Conservation (phyloP, 2,888 invertebrate species). For the Escarpia spicata region DNA sequence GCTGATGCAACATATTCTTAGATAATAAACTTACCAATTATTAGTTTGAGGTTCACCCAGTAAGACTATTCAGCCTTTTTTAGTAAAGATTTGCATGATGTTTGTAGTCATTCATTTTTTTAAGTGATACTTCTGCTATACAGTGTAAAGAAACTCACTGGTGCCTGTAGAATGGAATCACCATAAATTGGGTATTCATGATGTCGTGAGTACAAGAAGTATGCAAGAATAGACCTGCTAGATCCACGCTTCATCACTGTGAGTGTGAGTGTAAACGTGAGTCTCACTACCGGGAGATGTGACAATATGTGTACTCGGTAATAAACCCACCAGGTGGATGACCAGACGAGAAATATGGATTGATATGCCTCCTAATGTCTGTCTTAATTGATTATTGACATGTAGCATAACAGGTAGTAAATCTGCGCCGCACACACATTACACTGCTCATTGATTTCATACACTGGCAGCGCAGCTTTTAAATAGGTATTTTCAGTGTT, state of each 20-base stretch:
- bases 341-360: not conserved
- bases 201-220: not conserved
- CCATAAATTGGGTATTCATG: no score
- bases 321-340: conserved; percentile 3
- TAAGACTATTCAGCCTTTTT: not conserved
- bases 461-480: not conserved
- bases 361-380: not conserved
- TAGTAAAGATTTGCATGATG: not conserved
- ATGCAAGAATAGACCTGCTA: conserved; percentile 2
- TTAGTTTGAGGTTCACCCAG: not conserved
- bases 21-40: no score
- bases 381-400: conserved; percentile 16
- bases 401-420: not conserved
- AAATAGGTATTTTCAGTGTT: not conserved
- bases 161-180: no score
- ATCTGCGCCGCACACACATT: not conserved
- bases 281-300: not conserved
- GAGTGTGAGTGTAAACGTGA: not conserved
- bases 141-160: not conserved
- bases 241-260: not conserved
- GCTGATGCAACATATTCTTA: no score
- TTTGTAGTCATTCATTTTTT: not conserved
- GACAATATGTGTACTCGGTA: not conserved
- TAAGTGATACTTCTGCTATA: not conserved
- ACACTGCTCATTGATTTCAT: not conserved